Base-by-base conservation (phyloP, 2,797 vertebrate species). In the Pseudopleuronectes americanus region DNA sequence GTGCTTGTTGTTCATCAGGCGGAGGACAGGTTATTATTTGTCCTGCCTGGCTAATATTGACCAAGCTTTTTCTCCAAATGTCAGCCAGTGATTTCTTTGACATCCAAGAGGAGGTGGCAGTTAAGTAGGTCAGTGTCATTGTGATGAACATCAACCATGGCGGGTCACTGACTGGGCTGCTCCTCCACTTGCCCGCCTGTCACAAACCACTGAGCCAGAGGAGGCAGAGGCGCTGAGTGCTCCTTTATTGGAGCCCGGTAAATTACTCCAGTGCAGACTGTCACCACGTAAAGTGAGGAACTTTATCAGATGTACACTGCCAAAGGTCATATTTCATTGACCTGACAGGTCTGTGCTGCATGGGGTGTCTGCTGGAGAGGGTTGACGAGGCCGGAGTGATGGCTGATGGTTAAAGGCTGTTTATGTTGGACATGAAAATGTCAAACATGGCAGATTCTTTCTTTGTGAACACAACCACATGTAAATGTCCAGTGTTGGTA, bases 91-190 rank as follows among this genome's bases (percentile, higher is more conserved):
- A 90, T 91, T 88, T 81, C 76, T 86, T 86, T 92, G 90, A 94
- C 87, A 64, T 90, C 87, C 79, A 84, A 84, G 83, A 84, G 72
- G 76, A 90, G 83, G 76, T 91, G 92, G 89, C 84, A 79, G 80
- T 87, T 90, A 95, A 91, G 86, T 94, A 94, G 93, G 94, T 94
- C 92, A 90, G 87, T 93, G 92, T 93, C 93, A 91, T 55, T 84
- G 84, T 89, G 89, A 94, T 92, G 90, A 87, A 93, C 85, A 90
- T 94, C 90, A 93, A 92, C 64, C 71, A 69, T 90, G 85, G 87
- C 84, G 75, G 89, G 79, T 85, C 85, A 87, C 71, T 80, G 85
- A 76, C 85, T 86, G 79, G 79, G 74, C 86, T 49, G 80, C 86
- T 91, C 84, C 77, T 91, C 84, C 86, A 90, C 87, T 92, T 90